Conservation (phyloP, 2,888 invertebrate species). For the Rhagophthalmus giganteus region DNA sequence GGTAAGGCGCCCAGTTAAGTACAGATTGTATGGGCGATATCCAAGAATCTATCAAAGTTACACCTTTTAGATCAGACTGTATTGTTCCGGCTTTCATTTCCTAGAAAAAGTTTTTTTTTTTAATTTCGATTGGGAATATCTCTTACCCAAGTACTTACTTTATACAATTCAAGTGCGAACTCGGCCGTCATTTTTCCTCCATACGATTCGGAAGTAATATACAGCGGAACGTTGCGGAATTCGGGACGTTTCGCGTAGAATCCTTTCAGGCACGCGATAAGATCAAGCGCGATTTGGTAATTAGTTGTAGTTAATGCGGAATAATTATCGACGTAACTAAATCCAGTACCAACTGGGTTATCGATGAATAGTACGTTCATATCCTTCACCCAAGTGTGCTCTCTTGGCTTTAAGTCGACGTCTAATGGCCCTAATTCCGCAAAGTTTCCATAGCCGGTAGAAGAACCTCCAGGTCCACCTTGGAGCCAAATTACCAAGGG, state of each 20-base stretch:
- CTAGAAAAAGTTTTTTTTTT: too few relatives aligned
- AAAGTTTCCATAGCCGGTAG: constrained; percentile 76
- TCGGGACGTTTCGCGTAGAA: constrained; percentile 59
- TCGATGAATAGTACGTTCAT: constrained; percentile 84
- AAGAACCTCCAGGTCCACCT: constrained; percentile 76
- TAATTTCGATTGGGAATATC: background rate
- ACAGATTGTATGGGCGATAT: constrained; percentile 85
- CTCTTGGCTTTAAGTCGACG: constrained; percentile 66
- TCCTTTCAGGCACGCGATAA: constrained; percentile 57
- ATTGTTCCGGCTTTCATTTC: constrained; percentile 35
- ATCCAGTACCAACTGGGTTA: constrained; percentile 86
- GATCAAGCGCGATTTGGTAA: constrained; percentile 62
- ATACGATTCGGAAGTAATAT: constrained; percentile 67
- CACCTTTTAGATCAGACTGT: constrained; percentile 71
- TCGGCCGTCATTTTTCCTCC: constrained; percentile 64
- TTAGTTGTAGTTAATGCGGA: constrained; percentile 60
- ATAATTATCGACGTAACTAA: constrained; percentile 70
- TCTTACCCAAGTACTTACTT: constrained; percentile 31
- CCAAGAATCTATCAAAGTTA: constrained; percentile 88
- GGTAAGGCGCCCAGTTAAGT: constrained; percentile 78
- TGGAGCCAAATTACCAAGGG: constrained; percentile 88
- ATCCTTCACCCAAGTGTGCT: constrained; percentile 76
- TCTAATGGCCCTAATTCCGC: constrained; percentile 76
- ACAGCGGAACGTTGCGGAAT: constrained; percentile 60
- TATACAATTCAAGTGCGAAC: constrained; percentile 17